Evolutionary conservation across 2,113 vertebrate species (phyloP).

Genomic region (Tapirus terrestris): DNA sequence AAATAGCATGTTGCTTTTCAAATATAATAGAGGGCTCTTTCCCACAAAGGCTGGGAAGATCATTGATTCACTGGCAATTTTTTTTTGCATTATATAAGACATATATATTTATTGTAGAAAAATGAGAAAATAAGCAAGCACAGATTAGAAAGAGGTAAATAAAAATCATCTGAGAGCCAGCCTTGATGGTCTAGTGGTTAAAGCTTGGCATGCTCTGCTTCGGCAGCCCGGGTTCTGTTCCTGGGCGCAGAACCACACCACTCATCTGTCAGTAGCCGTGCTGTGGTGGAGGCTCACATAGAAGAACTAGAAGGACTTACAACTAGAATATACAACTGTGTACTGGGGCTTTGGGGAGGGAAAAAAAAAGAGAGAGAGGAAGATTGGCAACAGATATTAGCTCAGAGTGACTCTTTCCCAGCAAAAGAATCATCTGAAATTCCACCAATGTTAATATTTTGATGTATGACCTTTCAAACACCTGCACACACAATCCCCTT

Average conservation of each 20-base stretch:
- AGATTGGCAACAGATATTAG: too few relatives aligned
- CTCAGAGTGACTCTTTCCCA: too few relatives aligned
- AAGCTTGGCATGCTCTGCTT: too few relatives aligned
- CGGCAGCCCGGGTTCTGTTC: too few relatives aligned
- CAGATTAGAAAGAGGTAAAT: conserved; percentile 6
- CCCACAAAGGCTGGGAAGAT: background rate
- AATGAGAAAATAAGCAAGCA: conserved; percentile 37
- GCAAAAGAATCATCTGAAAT: background rate
- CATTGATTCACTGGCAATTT: background rate
- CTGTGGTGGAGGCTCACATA: too few relatives aligned
- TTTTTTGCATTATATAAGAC: background rate
- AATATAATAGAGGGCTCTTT: background rate
- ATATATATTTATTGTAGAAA: background rate
- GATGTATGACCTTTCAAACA: background rate
- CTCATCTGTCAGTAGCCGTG: too few relatives aligned
- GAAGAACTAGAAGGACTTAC: too few relatives aligned
- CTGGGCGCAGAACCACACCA: too few relatives aligned
- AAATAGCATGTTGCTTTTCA: background rate
- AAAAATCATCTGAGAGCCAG: background rate
- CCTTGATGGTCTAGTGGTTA: too few relatives aligned
- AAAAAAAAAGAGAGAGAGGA: too few relatives aligned
- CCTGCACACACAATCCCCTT: background rate
- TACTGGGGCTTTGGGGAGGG: too few relatives aligned
- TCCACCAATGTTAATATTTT: background rate
- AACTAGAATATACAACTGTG: too few relatives aligned